Base-by-base conservation (phyloP, 2,113 vertebrate species). In the Larimichthys polyactis region DNA sequence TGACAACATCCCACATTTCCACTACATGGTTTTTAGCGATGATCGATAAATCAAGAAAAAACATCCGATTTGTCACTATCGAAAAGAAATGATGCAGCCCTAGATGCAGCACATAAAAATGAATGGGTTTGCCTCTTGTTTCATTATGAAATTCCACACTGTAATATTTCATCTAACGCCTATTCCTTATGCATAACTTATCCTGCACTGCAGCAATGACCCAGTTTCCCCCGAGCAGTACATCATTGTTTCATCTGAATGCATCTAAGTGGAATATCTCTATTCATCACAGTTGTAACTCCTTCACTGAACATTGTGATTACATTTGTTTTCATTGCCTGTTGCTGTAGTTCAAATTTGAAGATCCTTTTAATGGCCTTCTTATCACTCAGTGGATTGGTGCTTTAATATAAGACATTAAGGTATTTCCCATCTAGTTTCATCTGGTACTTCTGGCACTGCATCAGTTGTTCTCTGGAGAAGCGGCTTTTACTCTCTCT, bases 371-470 rank as follows among this genome's bases (percentile, higher is more conserved):
- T 55, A 44, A 54, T 16, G 14, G 29, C 63, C 60, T 17, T 44
- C 36, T 71, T 46, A 44, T 84, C 57, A 46, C 75, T 76, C 15
- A 44, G 44, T 24, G 44, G 62, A 70, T 67, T 66, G 71, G 19
- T 48, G 12, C 63, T 52, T 60, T 62, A 59, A 54, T 65, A 79
- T 65, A 22, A 84, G 48, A 48, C 65, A 62, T 76, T 51, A 65
- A 59, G 49, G 59, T 71, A 44, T 68, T 69, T 58, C 70, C 60
- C 22, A 48, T 55, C 60, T 5, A 20, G 10, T 46, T 64, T 76
- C 76, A 32, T 64, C 79, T 87, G 66, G 24, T 44, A 40, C 32
- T 29, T 2, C 16, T 82, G 78, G 68, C 58, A 58, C 46, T 32
- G 12, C 44, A 36, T 74, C 49, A 68, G 52, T 36, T 46, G 48